Evolutionary conservation across 2,888 invertebrate genomes (phyloP).

Genomic region (Theristus sp.): DNA sequence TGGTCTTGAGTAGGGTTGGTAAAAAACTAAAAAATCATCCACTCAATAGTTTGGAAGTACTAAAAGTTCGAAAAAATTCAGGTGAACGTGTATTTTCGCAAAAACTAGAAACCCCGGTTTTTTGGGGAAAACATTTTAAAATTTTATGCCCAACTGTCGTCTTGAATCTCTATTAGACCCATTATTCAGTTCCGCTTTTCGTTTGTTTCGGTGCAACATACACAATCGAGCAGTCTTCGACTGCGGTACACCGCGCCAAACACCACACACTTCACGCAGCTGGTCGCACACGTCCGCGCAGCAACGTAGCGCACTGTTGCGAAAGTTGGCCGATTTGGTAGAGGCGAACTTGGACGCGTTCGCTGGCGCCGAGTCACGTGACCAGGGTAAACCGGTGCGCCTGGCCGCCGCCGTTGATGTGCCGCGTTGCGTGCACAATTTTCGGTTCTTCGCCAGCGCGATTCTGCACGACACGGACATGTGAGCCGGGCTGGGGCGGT

Average conservation of each 20-base stretch:
- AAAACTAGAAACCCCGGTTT: too few relatives aligned
- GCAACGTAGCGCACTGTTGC: conserved; percentile 32
- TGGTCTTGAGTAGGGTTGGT: too few relatives aligned
- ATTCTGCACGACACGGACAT: conserved; percentile 31
- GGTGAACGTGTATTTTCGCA: not conserved
- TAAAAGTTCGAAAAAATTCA: too few relatives aligned
- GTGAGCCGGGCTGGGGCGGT: conserved; percentile 16
- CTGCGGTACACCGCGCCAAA: too few relatives aligned
- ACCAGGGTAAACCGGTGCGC: conserved; percentile 40
- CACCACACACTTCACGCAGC: conserved; percentile 23
- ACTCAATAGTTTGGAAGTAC: too few relatives aligned
- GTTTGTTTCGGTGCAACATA: too few relatives aligned
- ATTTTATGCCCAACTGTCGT: too few relatives aligned
- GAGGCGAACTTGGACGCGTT: conserved; percentile 36
- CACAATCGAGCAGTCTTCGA: too few relatives aligned
- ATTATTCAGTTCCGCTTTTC: too few relatives aligned
- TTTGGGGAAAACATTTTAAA: not conserved
- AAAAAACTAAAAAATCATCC: too few relatives aligned
- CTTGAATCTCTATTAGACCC: too few relatives aligned
- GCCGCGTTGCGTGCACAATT: conserved; percentile 38
- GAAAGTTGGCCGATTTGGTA: conserved; percentile 36
- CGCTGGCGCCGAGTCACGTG: conserved; percentile 37
- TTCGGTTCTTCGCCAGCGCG: conserved; percentile 37
- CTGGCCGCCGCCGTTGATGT: conserved; percentile 37
- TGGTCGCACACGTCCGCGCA: conserved; percentile 34